Evolutionary conservation across 2,888 invertebrate species (phyloP).

Genomic region (Pachydiplax longipennis): DNA sequence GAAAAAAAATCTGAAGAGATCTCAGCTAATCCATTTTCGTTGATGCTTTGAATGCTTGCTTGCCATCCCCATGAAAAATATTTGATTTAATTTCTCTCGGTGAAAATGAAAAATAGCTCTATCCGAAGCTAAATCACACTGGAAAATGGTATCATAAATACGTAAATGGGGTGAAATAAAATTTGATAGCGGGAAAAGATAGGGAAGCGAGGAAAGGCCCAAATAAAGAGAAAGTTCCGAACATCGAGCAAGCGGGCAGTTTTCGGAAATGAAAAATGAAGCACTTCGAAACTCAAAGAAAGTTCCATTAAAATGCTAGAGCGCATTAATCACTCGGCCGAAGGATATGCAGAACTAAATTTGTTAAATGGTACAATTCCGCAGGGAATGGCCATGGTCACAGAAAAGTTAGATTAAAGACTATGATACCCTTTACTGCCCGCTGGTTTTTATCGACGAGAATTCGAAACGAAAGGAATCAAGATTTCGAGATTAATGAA

Average conservation of each 20-base stretch:
- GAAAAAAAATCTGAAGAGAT: no score
- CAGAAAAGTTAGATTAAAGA: not conserved
- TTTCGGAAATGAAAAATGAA: not conserved
- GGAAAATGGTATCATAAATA: no score
- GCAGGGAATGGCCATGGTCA: not conserved
- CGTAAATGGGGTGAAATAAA: not conserved
- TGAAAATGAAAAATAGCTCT: no score
- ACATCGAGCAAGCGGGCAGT: not conserved
- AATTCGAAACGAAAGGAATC: no score
- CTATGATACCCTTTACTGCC: not conserved
- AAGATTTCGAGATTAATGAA: no score
- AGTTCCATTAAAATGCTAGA: not conserved
- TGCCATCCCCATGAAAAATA: no score
- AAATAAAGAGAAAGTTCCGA: not conserved
- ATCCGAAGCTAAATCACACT: no score
- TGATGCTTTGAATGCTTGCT: no score
- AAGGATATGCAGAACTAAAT: not conserved
- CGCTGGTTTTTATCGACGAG: no score
- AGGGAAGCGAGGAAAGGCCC: not conserved
- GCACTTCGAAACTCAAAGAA: not conserved
- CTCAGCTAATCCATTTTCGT: no score
- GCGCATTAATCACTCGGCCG: not conserved
- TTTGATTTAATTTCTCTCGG: no score
- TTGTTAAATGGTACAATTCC: not conserved
- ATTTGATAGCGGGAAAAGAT: not conserved